Base-by-base conservation (phyloP, 2,113 vertebrate genomes). In the Dolichallabes microphthalmus region DNA sequence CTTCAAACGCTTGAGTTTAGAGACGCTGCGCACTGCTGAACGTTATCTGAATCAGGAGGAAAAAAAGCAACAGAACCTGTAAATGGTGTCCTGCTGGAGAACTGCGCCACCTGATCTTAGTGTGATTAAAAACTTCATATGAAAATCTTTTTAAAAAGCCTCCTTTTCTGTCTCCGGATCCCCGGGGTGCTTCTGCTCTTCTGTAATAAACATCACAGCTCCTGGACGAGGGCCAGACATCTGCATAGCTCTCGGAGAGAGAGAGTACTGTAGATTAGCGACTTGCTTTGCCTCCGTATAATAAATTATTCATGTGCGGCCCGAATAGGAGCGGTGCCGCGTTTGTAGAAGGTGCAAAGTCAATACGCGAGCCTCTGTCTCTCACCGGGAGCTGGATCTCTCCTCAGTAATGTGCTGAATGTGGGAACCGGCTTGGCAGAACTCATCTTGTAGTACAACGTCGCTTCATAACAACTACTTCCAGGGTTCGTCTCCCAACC, bases 231-330 rank as follows among this genome's bases (percentile, higher is more conserved):
- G 58, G 58, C 79, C 77, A 75, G 32, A 14, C 83, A 19, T 82
- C 57, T 68, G 57, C 80, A 63, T 53, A 66, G 53, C 57, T 58
- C 66, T 84, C 82, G 55, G 78, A 85, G 2, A 66, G 50, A 74
- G 45, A 45, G 6, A 45, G 45, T 45, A 45, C 45, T 45, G 39
- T 45, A 87, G 87, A 84, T 87, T 87, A 87, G 77, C 81, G 60
- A 78, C 68, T 69, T 76, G n/a, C 63, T 50, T 71, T 82, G 35
- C 73, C 66, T 86, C 52, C 27, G 55, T 76, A 55, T 75, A 53
- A 87, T 87, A 75, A 78, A 88, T 87, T 84, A 87, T 86, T 90
- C 32, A 90, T 79, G 57, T 32, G 45, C 19, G 71, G 74, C 73
- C 84, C 78, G 35, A 45, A 75, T 39, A 50, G 81, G 76, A 84